Percentiles rank a stretch among this genome's conserved stretches.
phyloP scores from a whole-genome alignment of 2,888 invertebrate species.

The Hypomecis punctinalis region DNA sequence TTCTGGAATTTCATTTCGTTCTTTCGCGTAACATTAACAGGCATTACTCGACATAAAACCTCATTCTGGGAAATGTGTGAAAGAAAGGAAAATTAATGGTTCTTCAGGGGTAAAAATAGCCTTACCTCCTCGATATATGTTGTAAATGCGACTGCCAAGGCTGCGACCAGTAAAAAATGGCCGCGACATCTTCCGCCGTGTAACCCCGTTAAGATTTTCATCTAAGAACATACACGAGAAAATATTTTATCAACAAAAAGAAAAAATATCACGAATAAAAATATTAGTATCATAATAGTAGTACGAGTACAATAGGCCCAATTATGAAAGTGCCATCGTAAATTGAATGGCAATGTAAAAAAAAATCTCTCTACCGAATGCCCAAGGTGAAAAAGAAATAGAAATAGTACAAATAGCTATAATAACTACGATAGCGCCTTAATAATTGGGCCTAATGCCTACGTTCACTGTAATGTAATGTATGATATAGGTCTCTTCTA shows the following conservation, averaged over 20 bases:
- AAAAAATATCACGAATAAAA: background rate
- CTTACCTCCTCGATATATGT: slow-evolving; percentile 72
- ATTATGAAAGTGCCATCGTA: too few relatives aligned
- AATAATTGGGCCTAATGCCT: too few relatives aligned
- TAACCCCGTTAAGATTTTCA: slow-evolving; percentile 57
- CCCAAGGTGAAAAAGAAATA: too few relatives aligned
- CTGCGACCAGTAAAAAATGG: slow-evolving; percentile 60
- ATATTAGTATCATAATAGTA: too few relatives aligned
- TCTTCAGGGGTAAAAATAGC: slow-evolving; percentile 12
- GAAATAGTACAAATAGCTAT: too few relatives aligned
- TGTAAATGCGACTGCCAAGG: slow-evolving; percentile 63
- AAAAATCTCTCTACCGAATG: too few relatives aligned
- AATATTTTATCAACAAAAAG: background rate
- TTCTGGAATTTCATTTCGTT: slow-evolving; percentile 44
- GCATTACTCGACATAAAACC: slow-evolving; percentile 34
- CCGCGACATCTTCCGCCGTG: slow-evolving; percentile 60
- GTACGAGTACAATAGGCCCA: too few relatives aligned
- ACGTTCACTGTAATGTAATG: too few relatives aligned
- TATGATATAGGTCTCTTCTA: too few relatives aligned
- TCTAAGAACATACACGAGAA: slow-evolving; percentile 54
- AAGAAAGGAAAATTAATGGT: slow-evolving; percentile 11
- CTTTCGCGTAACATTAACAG: slow-evolving; percentile 23
- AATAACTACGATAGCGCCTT: too few relatives aligned
- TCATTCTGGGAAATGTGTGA: slow-evolving; percentile 20
- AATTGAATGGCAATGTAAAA: too few relatives aligned